Base-by-base conservation (phyloP, 2,113 vertebrate genomes). In the Laticauda laticaudata region DNA sequence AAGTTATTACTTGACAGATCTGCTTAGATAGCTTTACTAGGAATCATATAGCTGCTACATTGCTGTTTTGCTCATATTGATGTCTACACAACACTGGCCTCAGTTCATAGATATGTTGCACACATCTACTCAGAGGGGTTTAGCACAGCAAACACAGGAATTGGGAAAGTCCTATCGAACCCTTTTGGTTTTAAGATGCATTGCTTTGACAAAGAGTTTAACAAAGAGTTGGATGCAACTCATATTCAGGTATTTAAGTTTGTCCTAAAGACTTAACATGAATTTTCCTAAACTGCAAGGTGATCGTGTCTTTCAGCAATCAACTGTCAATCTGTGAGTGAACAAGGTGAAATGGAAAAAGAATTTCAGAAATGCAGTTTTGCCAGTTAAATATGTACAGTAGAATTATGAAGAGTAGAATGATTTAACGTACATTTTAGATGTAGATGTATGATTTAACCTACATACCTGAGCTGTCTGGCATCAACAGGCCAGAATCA, bases 21-120 rank as follows among this genome's bases (percentile, higher is more conserved):
- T 86, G 45, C 45, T 26, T 90, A 20, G 24, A 5, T 24, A 43
- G 29, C 43, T 90, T 64, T 18, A 54, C 56, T 29, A 54, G 14
- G n/a, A 11, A 86, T 12, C 96, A 96, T 93, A 96, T 90, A 94
- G 90, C 94, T 94, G 88, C 94, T 95, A 93, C 95, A 96, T 54
- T 91, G 92, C 88, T 94, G 92, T 93, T 56, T 89, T 90, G 87
- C 89, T 94, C 94, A 90, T 92, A 88, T 15, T 89, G 92, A 92
- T 95, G 94, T 85, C 89, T 88, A 88, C 69, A 89, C 89, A 94
- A 91, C n/a, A 91, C 24, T 93, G 86, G 14, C 14, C 56, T 92
- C 61, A 96, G 8, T 29, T 34, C 59, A 54, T 34, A n/a, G 34
- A n/a, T 20, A 7, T 56, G 14, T 45, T 91, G 24, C 12, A 18